These are phyloP conservation scores for Myotis brandtii DNA, from an alignment of 2,113 vertebrate species.

Conservation along the genomic window DNA sequence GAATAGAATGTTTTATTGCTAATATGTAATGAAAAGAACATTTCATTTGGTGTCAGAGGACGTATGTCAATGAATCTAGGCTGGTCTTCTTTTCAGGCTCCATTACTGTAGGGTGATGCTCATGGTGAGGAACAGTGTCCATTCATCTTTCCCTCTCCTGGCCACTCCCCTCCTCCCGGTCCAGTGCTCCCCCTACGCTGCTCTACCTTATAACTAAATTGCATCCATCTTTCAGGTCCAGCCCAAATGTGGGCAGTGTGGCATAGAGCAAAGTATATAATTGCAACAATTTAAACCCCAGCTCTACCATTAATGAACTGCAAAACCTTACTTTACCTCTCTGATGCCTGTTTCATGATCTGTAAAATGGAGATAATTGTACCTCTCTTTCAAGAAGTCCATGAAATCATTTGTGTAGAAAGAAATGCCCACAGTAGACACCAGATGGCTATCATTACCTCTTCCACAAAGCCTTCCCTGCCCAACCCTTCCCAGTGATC, in stretches of 20 bases:
- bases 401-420: conserved; percentile 9
- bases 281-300: background rate
- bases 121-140: background rate
- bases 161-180: background rate
- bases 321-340: conserved; percentile 11
- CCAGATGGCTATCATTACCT: background rate
- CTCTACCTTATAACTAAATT: background rate
- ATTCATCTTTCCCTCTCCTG: background rate
- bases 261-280: background rate
- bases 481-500: conserved; percentile 7
- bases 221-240: background rate
- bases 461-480: background rate
- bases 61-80: background rate
- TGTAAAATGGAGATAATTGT: conserved; percentile 24
- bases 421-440: background rate
- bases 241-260: background rate
- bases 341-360: background rate
- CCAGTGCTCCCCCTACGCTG: background rate
- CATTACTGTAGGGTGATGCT: background rate
- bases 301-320: background rate
- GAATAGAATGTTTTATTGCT: conserved; percentile 55
- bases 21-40: background rate
- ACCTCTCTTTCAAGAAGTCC: conserved; percentile 44
- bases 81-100: background rate
- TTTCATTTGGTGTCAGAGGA: background rate